Conservation (phyloP, 37 sponge, comb jelly and placozoan genomes). For the Crambe crambe region DNA sequence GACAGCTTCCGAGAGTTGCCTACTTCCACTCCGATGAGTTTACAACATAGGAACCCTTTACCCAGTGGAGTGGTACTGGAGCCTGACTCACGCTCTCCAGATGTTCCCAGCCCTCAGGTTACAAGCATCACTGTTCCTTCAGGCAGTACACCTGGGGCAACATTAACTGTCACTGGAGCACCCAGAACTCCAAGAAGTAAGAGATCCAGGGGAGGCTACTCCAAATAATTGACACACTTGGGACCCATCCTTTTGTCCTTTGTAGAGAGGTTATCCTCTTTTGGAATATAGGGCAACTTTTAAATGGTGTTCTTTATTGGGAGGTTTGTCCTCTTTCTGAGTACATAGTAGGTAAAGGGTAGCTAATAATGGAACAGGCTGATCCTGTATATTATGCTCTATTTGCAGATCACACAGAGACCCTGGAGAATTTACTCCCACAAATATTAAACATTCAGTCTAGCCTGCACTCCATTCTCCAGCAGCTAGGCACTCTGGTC, state of each 20-base stretch:
- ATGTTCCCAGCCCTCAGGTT: not conserved
- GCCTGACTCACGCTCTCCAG: not conserved
- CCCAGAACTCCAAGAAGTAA: constrained; percentile 6
- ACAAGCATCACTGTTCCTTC: not conserved
- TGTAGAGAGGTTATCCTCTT: too few species aligned
- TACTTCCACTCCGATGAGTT: not conserved
- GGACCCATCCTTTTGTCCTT: too few species aligned
- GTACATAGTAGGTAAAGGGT: too few species aligned
- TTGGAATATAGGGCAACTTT: too few species aligned
- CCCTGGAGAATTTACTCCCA: constrained; percentile 10
- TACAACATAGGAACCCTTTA: not conserved
- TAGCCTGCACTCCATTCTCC: constrained; percentile 16
- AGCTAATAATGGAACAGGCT: too few species aligned
- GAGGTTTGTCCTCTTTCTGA: too few species aligned
- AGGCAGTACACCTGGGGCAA: not conserved
- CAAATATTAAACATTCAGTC: not conserved
- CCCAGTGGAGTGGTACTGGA: not conserved
- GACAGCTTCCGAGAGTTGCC: constrained; percentile 39
- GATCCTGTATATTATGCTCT: too few species aligned
- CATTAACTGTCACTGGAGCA: not conserved
- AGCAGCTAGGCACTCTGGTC: constrained; percentile 27
- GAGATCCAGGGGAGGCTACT: too few species aligned
- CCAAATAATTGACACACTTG: too few species aligned
- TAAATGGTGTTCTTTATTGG: too few species aligned
- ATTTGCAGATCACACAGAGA: not conserved